phyloP scores from a whole-genome alignment of 2,797 vertebrate genomes.

The Huso huso region DNA sequence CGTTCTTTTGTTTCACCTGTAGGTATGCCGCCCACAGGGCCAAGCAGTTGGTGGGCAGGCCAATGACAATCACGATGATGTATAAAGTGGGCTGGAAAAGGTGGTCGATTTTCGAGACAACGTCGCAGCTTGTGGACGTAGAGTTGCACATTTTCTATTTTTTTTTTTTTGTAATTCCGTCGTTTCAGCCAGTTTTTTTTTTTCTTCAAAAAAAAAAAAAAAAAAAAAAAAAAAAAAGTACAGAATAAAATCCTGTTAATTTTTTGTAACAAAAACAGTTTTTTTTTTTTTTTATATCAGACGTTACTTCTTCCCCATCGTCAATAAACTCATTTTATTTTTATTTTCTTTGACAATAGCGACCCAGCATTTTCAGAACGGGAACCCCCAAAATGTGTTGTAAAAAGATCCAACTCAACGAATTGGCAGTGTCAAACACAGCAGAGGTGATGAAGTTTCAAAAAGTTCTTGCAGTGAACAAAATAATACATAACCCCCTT shows the following conservation, averaged over 20 bases:
- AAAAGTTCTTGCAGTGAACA: neutral
- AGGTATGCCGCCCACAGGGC: conserved; percentile 85
- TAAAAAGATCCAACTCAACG: too few species aligned
- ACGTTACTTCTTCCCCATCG: conserved; percentile 14
- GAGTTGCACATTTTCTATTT: conserved; percentile 72
- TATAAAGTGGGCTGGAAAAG: conserved; percentile 84
- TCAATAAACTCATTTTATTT: conserved; percentile 18
- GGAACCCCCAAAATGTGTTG: neutral
- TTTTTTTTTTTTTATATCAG: conserved; percentile 1
- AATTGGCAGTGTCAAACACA: neutral
- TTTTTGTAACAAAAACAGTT: neutral
- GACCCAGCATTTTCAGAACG: neutral
- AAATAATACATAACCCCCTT: neutral
- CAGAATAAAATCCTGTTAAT: neutral
- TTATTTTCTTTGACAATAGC: conserved; percentile 23
- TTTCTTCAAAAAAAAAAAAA: conserved; percentile 17
- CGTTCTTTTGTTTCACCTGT: conserved; percentile 80
- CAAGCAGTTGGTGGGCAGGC: conserved; percentile 83
- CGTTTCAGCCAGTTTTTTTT: conserved; percentile 11
- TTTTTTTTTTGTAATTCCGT: conserved; percentile 11
- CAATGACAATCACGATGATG: conserved; percentile 77
- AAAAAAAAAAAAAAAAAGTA: neutral
- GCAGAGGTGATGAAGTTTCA: conserved; percentile 3
- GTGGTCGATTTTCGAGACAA: conserved; percentile 82
- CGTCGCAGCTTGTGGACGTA: conserved; percentile 63